Base-by-base conservation (phyloP, 2,797 vertebrate species). In the Botia almorhae region DNA sequence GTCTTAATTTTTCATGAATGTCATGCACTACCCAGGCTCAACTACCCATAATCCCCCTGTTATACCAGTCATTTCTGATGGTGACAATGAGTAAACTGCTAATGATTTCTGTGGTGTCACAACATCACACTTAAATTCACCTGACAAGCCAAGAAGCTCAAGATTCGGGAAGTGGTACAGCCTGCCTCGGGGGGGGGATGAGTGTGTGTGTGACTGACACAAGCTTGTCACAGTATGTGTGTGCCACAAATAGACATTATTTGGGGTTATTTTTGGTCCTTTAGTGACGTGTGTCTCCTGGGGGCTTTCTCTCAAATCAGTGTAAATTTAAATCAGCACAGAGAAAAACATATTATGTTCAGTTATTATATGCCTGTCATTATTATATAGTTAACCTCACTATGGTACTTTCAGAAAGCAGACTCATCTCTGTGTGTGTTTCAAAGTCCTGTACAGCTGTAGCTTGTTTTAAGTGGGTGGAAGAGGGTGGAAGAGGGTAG, bases 121-220 rank as follows among this genome's bases (percentile, higher is more conserved):
- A 69, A 36, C 67, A 78, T 78, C 67, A 69, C 67, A 78, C 67
- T 61, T 50, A 69, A 78, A 69, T 36, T 69, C 39, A 78, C 76
- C 67, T 69, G 76, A 78, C 76, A 78, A 60, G 39, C 65, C 33
- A 33, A 39, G 2, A 17, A 39, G 4, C 48, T 33, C 17, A 17
- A 23, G 19, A 67, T 76, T 76, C 0, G 7, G 36, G 74, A 55
- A 55, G 33, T 36, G 61, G 46, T 76, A 67, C 74, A 67, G 3
- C 13, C 10, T n/a, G 61, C 74, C 74, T 0, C 2, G 74, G 74
- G 23, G 74, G 74, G 74, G 19, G 10, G 64, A 56, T 39, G n/a
- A 21, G 12, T 21, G 43, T 48, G 46, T 61, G 71, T 60, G 71
- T 69, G 68, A 23, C 13, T 63, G 21, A 63, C 60, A 63, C 60